Conservation (phyloP, 2,888 invertebrate species). For the Heliconius hortense region DNA sequence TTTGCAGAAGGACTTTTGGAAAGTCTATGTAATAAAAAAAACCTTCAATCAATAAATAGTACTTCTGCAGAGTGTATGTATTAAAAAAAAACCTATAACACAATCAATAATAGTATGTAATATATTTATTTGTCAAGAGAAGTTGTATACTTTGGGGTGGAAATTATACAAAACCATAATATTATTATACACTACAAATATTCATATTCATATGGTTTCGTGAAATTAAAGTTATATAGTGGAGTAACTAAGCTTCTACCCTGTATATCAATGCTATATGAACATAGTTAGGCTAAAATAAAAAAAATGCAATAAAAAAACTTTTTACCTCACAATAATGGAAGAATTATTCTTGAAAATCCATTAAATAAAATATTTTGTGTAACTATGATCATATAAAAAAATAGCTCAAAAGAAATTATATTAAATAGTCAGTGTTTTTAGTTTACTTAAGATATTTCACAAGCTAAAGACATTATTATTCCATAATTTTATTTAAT, state of each 20-base stretch:
- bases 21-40: too few species aligned
- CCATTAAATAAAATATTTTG: background rate
- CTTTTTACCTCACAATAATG: background rate
- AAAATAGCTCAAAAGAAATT: background rate
- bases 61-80: too few species aligned
- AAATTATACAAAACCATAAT: background rate
- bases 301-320: background rate
- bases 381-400: background rate
- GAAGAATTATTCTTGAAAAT: too few species aligned
- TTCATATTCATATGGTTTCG: background rate
- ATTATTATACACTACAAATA: background rate
- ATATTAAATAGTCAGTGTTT: conserved; percentile 1
- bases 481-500: conserved; percentile 14
- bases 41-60: too few species aligned
- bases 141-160: background rate
- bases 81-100: background rate
- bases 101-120: background rate
- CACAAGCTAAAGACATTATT: conserved; percentile 7
- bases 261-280: background rate
- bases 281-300: background rate
- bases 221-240: background rate
- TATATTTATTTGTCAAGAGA: background rate
- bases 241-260: background rate
- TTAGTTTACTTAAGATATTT: background rate
- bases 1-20: too few species aligned